Base-by-base conservation (phyloP, 2,113 vertebrate genomes). In the Mohoua ochrocephala region DNA sequence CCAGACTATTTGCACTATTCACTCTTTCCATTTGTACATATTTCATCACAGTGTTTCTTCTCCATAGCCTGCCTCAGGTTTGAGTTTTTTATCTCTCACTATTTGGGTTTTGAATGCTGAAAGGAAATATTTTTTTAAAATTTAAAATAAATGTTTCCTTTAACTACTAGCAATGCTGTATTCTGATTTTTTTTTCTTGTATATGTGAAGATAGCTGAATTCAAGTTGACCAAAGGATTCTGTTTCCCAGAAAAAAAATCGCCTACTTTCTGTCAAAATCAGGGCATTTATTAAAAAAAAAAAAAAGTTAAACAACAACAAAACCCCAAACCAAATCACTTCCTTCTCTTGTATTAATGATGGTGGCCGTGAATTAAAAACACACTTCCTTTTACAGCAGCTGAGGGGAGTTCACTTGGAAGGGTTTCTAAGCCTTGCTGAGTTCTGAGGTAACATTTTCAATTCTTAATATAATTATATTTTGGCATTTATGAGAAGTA, bases 341-440 rank as follows among this genome's bases (percentile, higher is more conserved):
- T 68, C 69, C 54, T 89, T 93, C 92, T 30, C 76, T 94, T 94
- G 47, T 78, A 35, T 15, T 35, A 52, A 28, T 74, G 28, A 86
- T 75, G 78, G 41, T 89, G 76, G 41, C n/a, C 64, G 49, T 44
- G 93, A 81, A 91, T 84, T 88, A 50, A 79, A 94, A 94, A 39
- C 61, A 4, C 13, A 61, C 18, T 90, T 95, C 39, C 67, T 91
- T 93, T 88, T 45, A 65, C 56, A 91, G 57, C n/a, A 64, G 81
- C 74, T 91, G 57, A 68, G 16, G n/a, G 9, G 44, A 82, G 23
- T 79, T 91, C 9, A 57, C 79, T 23, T 85, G 73, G 82, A 67
- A 85, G 71, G 8, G 35, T 41, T 95, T 93, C 45, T 69, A 84
- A 93, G 30, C 22, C 30, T 50, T 87, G 13, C 22, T 94, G 56